Conservation (phyloP, 2,113 vertebrate genomes). For the Hippocampus zosterae region DNA sequence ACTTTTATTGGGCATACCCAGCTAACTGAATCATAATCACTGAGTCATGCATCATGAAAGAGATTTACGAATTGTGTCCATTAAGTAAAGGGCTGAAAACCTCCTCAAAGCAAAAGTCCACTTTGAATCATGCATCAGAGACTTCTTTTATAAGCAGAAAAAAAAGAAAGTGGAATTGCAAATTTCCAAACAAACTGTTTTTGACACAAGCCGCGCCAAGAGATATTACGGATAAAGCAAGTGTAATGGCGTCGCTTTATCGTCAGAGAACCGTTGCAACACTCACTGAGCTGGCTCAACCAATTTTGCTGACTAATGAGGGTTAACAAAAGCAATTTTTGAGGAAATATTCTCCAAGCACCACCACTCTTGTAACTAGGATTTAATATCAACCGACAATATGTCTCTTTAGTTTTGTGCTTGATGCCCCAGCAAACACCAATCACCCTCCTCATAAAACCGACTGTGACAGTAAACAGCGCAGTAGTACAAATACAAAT, state of each 20-base stretch:
- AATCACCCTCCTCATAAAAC: conserved; percentile 15
- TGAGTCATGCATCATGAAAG: conserved; percentile 26
- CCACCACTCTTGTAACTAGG: not conserved
- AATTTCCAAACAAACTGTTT: conserved; percentile 5
- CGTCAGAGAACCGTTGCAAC: conserved; percentile 14
- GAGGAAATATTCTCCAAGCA: not conserved
- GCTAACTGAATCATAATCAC: conserved; percentile 65
- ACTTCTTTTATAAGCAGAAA: not conserved
- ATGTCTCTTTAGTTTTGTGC: conserved; percentile 11
- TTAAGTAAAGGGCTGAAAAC: conserved; percentile 2
- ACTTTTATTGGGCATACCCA: conserved; percentile 63
- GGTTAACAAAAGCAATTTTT: conserved; percentile 50
- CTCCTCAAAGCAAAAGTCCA: not conserved
- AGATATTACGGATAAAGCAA: conserved; percentile 4
- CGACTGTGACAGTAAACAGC: conserved; percentile 5
- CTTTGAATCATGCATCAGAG: conserved; percentile 9
- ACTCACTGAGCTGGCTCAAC: conserved; percentile 25
- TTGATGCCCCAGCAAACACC: not conserved
- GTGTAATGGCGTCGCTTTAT: conserved; percentile 2
- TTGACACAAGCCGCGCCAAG: conserved; percentile 3
- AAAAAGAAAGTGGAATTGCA: conserved; percentile 5
- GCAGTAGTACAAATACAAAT: not conserved
- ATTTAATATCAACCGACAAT: not conserved
- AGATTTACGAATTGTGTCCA: conserved; percentile 45
- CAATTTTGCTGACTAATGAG: conserved; percentile 39